Base-by-base conservation (phyloP, 2,113 vertebrate genomes). In the Sialia sialis region DNA sequence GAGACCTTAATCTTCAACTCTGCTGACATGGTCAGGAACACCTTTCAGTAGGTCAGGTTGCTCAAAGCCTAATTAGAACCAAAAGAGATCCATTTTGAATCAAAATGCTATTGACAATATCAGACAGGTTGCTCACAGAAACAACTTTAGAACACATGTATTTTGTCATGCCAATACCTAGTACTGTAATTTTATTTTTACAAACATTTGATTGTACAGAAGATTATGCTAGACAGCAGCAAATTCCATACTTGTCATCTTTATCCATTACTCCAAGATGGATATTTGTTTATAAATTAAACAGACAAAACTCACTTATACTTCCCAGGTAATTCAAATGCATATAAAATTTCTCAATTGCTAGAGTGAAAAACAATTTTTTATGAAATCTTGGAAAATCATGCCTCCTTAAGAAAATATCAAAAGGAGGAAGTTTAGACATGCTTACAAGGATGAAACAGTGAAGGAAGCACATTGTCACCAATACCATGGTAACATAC, bases 71-170 rank as follows among this genome's bases (percentile, higher is more conserved):
- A 66, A 38, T 68, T 55, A 82, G 34, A 91, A 67, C 3, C 41
- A 93, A 81, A 32, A 69, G 7, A 76, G 49, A 64, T 12, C 13
- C 34, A 48, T 62, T 64, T 59, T 76, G 18, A 76, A 68, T 41
- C 34, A 67, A 12, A 43, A 41, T 25, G 32, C 22, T 64, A 32
- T 18, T 59, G 39, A 32, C 15, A 80, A 51, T 3, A 59, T 29
- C 14, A 80, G 34, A 43, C 27, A 73, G 17, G 14, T 20, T 87
- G 39, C 14, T 68, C n/a, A 56, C 23, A 81, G 49, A 64, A 68
- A 56, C 6, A 82, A 13, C 21, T 25, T 41, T 38, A 73, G n/a
- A 80, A 55, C 30, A 59, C 0, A 0, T 30, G 16, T 9, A 34
- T 68, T 89, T 73, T 77, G 11, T 64, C 23, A 3, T 46, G 60